Conservation (phyloP, 2,113 vertebrate species). For the Struthidea cinerea region DNA sequence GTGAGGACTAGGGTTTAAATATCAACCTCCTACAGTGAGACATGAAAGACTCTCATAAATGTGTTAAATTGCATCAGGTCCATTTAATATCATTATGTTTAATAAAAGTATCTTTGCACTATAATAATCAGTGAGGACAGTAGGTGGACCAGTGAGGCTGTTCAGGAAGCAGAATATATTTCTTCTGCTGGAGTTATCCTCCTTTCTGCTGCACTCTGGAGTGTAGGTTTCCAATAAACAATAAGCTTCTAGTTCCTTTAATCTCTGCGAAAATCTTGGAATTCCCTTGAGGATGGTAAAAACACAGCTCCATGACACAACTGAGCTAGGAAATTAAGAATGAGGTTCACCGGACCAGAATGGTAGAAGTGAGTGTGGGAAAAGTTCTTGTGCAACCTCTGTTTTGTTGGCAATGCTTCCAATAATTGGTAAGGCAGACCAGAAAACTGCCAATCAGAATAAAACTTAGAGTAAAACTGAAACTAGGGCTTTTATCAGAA, state of each 20-base stretch:
- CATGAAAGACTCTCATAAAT: conserved; percentile 62
- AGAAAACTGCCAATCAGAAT: background rate
- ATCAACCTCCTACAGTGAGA: conserved; percentile 36
- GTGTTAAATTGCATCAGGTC: conserved; percentile 61
- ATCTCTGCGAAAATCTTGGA: conserved; percentile 40
- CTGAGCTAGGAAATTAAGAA: background rate
- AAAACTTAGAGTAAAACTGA: background rate
- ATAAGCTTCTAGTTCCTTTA: background rate
- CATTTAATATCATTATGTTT: conserved; percentile 60
- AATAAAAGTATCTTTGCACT: conserved; percentile 50
- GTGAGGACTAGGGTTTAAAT: conserved; percentile 48
- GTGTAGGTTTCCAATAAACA: background rate
- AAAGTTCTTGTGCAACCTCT: background rate
- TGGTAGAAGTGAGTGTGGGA: background rate
- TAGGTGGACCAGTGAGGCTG: conserved; percentile 33
- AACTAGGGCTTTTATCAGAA: background rate
- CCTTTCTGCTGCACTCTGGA: background rate
- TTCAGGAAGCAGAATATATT: conserved; percentile 11
- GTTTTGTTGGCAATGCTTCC: background rate
- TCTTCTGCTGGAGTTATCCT: background rate
- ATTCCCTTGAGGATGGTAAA: background rate
- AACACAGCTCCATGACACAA: background rate
- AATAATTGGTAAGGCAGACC: background rate
- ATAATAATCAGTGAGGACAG: conserved; percentile 24
- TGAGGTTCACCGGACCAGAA: background rate